Evolutionary conservation across 2,113 vertebrate species (phyloP), one percentile per base, ranked within the genome.

Genomic region (Eurystomus gularis): DNA sequence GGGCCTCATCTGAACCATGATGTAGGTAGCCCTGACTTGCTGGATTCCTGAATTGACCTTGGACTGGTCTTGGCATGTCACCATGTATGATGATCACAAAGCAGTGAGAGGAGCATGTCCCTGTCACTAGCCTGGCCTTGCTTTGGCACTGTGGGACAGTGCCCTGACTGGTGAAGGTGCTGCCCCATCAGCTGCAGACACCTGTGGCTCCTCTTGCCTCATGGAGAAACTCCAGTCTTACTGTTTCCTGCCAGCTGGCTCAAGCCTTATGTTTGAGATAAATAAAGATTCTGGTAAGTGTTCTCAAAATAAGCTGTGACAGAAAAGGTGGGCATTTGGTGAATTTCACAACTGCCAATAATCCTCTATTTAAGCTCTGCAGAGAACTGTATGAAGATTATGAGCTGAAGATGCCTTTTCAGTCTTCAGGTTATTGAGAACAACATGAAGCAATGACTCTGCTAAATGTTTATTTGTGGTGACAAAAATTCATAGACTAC

Each of bases 221-320:
- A 28, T 17, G 37, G 42, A 65, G 31, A 33, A 65, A 35, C 26
- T 25, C 5, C 13, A 18, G 2, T 66, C 73, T 46, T 58, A 13
- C 23, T 58, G 42, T 79, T 72, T 51, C 42, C 37, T 58, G 24
- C n/a, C 18, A 39, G 46, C 23, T 68, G 17, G 6, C 13, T 51
- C 24, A 40, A 55, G 29, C 49, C 49, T 49, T 49, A 29, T 2
- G 1, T 75, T 88, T 66, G 31, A 73, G 49, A 21, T 64, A 58
- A 51, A 21, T 64, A 58, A 51, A 81, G 37, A 52, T 61, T 52
- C 44, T 61, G 8, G 10, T 60, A 75, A 90, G 70, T 25, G 28
- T 98, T 99, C 98, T 80, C 97, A 97, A 20, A 99, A 98, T 24
- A 99, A 95, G 81, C 96, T 98, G 91, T 98, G 99, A 78, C 98